Base-by-base conservation (phyloP, 2,797 vertebrate genomes). In the Phrynocephalus forsythii region DNA sequence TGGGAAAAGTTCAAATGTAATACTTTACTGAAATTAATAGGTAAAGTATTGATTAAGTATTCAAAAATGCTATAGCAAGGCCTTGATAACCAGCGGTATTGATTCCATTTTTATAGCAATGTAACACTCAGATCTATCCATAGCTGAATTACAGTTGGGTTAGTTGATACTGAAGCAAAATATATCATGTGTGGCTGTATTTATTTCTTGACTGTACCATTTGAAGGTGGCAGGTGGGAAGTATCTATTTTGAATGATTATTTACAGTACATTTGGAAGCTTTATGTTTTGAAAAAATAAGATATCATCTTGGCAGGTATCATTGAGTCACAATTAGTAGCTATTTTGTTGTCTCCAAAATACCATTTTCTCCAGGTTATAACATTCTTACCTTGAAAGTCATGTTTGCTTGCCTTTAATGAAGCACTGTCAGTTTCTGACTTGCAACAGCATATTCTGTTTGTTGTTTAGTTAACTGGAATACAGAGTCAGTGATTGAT, bases 1-100 rank as follows among this genome's bases (percentile, higher is more conserved):
- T 68, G 60, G 77, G n/a, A 48, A 48, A 52, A 15, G 30, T 68
- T 7, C 44, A 67, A 84, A 85, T 22, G 63, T 50, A 66, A 28
- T 30, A 78, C 38, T 44, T 44, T 44, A 44, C 73, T 48, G 38
- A 0, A 38, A 38, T 0, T 1, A 48, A 85, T 63, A 50, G 28
- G 20, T 48, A n/a, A 68, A 15, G 8, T 2, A 2, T 44, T 44
- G 38, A 44, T 44, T 44, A 69, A 38, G 68, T 72, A 7, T 0
- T 18, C 24, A 5, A 20, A 0, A 48, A 33, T 78, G 66, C n/a
- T 77, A 11, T 13, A 69, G 38, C 52, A 73, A 82, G 60, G 68
- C 0, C 28, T 77, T 71, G 0, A 0, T 0, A 0, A 13, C 26
- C 5, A 15, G n/a, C 7, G 38, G 9, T 73, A 60, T 18, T 24